A percentile compares a stretch with the other conserved stretches of the same genome.
These are phyloP conservation scores for Parauchenoglanis punctatus DNA, from an alignment of 2,797 vertebrate species.

Conservation along the genomic window DNA sequence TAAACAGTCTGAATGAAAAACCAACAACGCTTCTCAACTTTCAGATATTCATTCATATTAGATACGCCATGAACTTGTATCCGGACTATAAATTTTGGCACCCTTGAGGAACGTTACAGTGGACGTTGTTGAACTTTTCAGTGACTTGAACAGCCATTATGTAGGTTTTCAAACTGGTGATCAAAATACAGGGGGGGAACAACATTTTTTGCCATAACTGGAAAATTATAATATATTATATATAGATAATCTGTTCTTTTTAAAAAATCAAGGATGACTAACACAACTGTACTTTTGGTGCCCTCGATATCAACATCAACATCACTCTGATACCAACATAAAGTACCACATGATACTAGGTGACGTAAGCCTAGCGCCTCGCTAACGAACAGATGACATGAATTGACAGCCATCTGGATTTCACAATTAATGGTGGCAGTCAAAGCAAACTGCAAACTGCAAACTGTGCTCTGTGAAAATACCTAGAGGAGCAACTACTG, in stretches of 20 bases:
- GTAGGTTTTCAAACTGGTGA: neutral
- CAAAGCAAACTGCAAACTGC: conserved; percentile 1
- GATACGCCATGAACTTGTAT: neutral
- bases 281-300: too few species aligned
- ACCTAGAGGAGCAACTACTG: neutral
- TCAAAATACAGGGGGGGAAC: too few species aligned
- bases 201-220: too few species aligned
- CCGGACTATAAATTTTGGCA: neutral
- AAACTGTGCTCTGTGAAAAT: neutral
- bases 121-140: neutral
- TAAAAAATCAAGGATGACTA: too few species aligned
- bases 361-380: neutral
- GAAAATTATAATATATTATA: too few species aligned
- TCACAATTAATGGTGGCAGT: neutral
- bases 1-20: conserved; percentile 2
- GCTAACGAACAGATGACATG: neutral
- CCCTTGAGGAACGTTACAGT: neutral
- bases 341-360: neutral
- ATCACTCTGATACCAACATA: neutral
- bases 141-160: neutral
- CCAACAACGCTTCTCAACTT: neutral
- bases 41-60: neutral
- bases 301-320: too few species aligned
- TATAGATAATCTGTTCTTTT: too few species aligned
- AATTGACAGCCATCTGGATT: neutral